phyloP scores from a whole-genome alignment of 2,888 invertebrate genomes.

The Deroplatys truncata region DNA sequence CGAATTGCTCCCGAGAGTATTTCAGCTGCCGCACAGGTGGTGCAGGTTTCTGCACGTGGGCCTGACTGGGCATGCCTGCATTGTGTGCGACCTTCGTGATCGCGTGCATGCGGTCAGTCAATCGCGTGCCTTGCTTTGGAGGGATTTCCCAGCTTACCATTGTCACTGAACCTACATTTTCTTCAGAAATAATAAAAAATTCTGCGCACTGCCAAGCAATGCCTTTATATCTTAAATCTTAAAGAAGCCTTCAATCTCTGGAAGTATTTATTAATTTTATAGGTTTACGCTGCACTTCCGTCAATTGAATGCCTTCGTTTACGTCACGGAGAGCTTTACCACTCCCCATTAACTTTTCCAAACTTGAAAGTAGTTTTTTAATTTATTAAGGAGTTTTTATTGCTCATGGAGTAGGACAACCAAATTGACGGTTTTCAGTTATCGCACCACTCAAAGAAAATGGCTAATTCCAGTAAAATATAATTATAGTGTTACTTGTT shows the following conservation, averaged over 20 bases:
- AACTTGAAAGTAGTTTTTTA: too few species aligned
- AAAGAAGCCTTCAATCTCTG: not conserved
- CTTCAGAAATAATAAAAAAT: not conserved
- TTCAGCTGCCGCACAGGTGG: not conserved
- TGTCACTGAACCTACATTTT: not conserved
- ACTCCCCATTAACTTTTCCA: too few species aligned
- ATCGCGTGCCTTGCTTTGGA: not conserved
- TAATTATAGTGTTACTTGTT: too few species aligned
- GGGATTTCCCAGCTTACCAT: not conserved
- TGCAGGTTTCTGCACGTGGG: not conserved
- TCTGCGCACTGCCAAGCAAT: not conserved
- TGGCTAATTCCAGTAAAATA: too few species aligned
- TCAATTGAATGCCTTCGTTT: too few species aligned
- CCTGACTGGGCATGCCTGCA: not conserved
- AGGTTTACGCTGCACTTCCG: too few species aligned
- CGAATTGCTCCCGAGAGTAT: not conserved
- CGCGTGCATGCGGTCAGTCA: not conserved
- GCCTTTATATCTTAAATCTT: not conserved
- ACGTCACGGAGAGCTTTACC: too few species aligned
- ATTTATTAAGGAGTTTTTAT: too few species aligned
- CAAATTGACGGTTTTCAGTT: too few species aligned
- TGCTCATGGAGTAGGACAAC: too few species aligned
- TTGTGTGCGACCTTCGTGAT: not conserved
- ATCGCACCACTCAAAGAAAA: too few species aligned
- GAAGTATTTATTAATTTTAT: not conserved